A percentile compares a stretch with the other conserved stretches of the same genome.
These are phyloP conservation scores for Naja naja DNA, from an alignment of 2,113 vertebrate species.

Conservation along the genomic window DNA sequence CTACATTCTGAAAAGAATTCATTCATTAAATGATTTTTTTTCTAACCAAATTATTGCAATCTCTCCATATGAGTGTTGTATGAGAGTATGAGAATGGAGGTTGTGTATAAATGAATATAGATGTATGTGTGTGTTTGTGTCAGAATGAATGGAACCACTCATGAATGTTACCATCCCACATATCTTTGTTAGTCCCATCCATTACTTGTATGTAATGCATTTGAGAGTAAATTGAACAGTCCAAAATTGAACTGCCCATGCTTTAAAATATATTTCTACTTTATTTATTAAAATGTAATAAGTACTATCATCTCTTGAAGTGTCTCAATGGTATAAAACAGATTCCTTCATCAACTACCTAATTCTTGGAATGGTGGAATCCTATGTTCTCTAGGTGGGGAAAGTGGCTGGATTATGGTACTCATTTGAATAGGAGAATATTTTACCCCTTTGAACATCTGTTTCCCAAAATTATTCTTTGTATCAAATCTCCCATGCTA, in stretches of 20 bases:
- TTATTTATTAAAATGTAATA: not conserved
- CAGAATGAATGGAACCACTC: not conserved
- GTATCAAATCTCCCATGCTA: not conserved
- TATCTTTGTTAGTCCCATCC: not conserved
- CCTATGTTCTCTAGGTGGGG: not conserved
- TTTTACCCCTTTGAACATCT: not conserved
- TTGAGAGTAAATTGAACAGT: not conserved
- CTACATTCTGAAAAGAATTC: not conserved
- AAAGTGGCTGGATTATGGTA: not conserved
- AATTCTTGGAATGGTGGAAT: not conserved
- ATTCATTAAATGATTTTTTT: not conserved
- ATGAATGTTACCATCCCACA: not conserved
- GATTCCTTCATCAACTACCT: not conserved
- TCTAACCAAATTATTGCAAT: not conserved
- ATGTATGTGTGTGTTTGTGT: not conserved
- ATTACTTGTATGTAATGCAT: not conserved
- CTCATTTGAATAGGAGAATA: too few species aligned
- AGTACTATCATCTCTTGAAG: not conserved
- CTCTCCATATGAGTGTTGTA: not conserved
- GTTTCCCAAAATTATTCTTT: not conserved
- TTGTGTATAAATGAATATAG: not conserved
- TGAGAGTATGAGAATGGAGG: not conserved
- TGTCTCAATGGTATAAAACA: not conserved
- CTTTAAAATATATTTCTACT: not conserved
- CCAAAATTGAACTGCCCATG: not conserved